Evolutionary conservation across 1,140 invertebrate species (phyloP).

Genomic region (Tyrophagus putrescentiae): DNA sequence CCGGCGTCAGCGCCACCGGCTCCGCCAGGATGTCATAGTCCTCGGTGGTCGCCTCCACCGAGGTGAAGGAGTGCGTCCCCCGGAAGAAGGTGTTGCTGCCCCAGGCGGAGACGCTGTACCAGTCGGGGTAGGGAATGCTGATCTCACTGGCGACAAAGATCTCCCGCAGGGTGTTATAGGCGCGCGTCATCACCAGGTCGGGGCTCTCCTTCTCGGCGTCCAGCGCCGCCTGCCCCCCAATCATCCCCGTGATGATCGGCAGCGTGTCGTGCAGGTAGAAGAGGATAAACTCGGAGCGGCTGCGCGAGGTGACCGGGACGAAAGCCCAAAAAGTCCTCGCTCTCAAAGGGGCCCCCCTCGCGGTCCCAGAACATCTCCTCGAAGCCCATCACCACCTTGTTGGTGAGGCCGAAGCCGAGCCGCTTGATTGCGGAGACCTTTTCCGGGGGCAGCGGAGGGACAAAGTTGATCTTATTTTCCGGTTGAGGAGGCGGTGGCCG

Average conservation of each 20-base stretch:
- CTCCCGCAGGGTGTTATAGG: slow-evolving; percentile 75
- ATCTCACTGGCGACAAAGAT: slow-evolving; percentile 89
- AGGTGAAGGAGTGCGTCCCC: slow-evolving; percentile 92
- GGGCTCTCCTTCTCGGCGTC: slow-evolving; percentile 95
- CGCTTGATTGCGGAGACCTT: slow-evolving; percentile 78
- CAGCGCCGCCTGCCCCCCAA: slow-evolving; percentile 90
- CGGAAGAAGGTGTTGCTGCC: slow-evolving; percentile 84
- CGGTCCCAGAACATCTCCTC: slow-evolving; percentile 95
- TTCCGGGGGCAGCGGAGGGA: slow-evolving; percentile 87
- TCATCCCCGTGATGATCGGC: slow-evolving; percentile 82
- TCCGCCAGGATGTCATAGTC: slow-evolving; percentile 90
- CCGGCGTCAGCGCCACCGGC: no score
- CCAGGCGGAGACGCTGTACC: slow-evolving; percentile 93
- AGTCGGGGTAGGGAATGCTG: slow-evolving; percentile 89
- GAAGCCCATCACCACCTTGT: slow-evolving; percentile 86
- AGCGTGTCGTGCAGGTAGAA: slow-evolving; percentile 96
- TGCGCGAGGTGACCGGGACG: slow-evolving; percentile 86
- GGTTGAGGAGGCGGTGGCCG: no score
- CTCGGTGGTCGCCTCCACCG: slow-evolving; percentile 83
- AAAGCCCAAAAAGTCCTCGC: no score
- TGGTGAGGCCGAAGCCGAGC: slow-evolving; percentile 93
- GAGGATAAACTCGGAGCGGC: slow-evolving; percentile 78
- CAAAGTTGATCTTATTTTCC: slow-evolving; percentile 71
- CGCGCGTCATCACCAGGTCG: slow-evolving; percentile 90
- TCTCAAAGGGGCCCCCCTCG: slow-evolving; percentile 87